These are phyloP conservation scores for Apostichopus parvimensis DNA, from an alignment of 35 echinoderm and acorn worm genomes.

Conservation along the genomic window DNA sequence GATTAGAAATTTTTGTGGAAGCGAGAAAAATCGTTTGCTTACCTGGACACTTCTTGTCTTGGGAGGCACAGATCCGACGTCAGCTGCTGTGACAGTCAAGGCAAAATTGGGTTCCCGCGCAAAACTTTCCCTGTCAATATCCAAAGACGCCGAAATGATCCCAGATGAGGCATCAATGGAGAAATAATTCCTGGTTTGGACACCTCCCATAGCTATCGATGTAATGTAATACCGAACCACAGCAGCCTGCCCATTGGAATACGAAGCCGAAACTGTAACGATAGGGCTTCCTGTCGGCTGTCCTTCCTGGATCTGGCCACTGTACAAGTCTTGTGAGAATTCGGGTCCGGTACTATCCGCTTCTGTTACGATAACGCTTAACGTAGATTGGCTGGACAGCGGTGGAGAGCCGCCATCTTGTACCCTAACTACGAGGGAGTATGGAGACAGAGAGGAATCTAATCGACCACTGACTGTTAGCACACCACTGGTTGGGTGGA, in stretches of 20 bases:
- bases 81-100: slow-evolving; percentile 82
- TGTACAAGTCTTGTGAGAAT: slow-evolving; percentile 66
- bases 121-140: slow-evolving; percentile 74
- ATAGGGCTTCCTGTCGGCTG: slow-evolving; percentile 62
- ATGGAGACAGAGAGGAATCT: slow-evolving; percentile 38
- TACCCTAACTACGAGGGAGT: slow-evolving; percentile 62
- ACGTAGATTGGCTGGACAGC: slow-evolving; percentile 20
- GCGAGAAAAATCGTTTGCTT: neutral
- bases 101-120: slow-evolving; percentile 42
- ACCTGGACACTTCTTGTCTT: slow-evolving; percentile 78
- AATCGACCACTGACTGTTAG: slow-evolving; percentile 54
- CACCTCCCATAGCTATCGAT: slow-evolving; percentile 54
- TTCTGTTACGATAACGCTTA: slow-evolving; percentile 74
- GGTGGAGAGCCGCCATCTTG: slow-evolving; percentile 61
- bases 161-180: slow-evolving; percentile 42
- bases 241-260: slow-evolving; percentile 44
- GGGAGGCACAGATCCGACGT: slow-evolving; percentile 63
- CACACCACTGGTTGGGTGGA: slow-evolving; percentile 67
- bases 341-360: slow-evolving; percentile 53
- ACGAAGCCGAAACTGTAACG: slow-evolving; percentile 67
- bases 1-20: too few relatives aligned
- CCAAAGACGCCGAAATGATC: slow-evolving; percentile 54
- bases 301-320: slow-evolving; percentile 62
- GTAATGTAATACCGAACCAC: slow-evolving; percentile 88
- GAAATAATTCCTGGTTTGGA: slow-evolving; percentile 59